Percentiles rank a stretch among this genome's conserved stretches.
Conservation (phyloP, 2,113 vertebrate genomes). For the Pseudorectes ferrugineus region DNA sequence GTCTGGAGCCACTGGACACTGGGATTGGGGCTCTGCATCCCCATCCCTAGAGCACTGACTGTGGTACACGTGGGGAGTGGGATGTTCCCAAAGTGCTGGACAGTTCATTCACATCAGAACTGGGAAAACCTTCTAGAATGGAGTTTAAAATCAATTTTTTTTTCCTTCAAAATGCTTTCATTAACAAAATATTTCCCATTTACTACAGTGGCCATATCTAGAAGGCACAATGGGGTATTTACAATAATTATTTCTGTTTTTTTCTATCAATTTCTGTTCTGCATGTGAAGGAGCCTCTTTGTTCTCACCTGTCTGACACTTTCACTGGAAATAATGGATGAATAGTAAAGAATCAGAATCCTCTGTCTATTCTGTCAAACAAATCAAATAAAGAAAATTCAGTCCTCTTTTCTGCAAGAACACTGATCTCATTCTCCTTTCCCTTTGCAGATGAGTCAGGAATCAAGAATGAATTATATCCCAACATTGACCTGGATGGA, state of each 20-base stretch:
- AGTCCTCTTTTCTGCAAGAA: background rate
- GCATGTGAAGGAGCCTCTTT: background rate
- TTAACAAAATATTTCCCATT: background rate
- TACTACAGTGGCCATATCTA: no score
- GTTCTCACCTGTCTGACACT: background rate
- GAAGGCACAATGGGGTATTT: background rate
- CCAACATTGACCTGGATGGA: background rate
- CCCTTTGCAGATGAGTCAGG: background rate
- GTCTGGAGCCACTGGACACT: background rate
- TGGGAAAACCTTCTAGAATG: rapidly evolving
- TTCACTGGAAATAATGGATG: background rate
- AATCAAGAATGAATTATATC: background rate
- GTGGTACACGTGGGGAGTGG: rapidly evolving
- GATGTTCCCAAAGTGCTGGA: background rate
- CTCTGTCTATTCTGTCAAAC: background rate
- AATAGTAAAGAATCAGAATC: background rate
- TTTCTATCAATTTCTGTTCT: background rate
- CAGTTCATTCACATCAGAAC: background rate
- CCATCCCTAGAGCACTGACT: rapidly evolving
- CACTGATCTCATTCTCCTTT: background rate
- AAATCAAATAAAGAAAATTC: background rate
- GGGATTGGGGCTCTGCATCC: background rate
- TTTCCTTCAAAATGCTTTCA: background rate
- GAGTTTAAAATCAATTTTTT: rapidly evolving
- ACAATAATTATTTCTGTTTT: background rate